Evolutionary conservation across 2,113 vertebrate species (phyloP).

Genomic region (Fulica atra): DNA sequence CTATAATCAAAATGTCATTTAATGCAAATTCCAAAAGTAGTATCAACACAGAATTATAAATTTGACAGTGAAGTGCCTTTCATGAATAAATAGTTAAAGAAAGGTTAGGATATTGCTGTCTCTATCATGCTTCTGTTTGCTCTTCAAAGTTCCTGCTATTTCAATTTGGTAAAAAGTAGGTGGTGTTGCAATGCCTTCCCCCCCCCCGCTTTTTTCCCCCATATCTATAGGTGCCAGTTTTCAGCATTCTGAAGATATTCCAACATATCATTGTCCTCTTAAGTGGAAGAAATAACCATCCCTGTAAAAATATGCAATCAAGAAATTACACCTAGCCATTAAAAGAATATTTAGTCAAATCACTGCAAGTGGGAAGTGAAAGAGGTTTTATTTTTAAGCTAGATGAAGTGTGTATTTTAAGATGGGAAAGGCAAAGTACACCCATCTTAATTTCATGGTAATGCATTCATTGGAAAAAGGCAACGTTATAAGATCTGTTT

Average conservation of each 20-base stretch:
- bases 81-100: slow-evolving; percentile 60
- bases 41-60: slow-evolving; percentile 62
- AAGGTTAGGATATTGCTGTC: slow-evolving; percentile 30
- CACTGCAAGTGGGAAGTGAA: background rate
- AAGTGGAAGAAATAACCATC: background rate
- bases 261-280: background rate
- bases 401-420: background rate
- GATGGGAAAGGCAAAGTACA: background rate
- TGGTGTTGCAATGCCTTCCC: background rate
- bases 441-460: background rate
- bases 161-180: background rate
- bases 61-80: slow-evolving; percentile 41
- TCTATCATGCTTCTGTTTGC: background rate
- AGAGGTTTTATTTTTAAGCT: background rate
- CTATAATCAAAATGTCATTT: slow-evolving; percentile 74
- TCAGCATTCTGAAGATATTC: background rate
- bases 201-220: background rate
- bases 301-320: background rate
- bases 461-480: background rate
- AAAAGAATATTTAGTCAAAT: background rate
- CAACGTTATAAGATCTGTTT: background rate
- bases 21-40: slow-evolving; percentile 68
- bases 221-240: background rate
- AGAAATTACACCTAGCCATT: background rate
- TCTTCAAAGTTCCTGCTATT: background rate